Evolutionary conservation across 2,113 vertebrate species (phyloP), one percentile per base, ranked within the genome.

Genomic region (Oncorhynchus clarkii): DNA sequence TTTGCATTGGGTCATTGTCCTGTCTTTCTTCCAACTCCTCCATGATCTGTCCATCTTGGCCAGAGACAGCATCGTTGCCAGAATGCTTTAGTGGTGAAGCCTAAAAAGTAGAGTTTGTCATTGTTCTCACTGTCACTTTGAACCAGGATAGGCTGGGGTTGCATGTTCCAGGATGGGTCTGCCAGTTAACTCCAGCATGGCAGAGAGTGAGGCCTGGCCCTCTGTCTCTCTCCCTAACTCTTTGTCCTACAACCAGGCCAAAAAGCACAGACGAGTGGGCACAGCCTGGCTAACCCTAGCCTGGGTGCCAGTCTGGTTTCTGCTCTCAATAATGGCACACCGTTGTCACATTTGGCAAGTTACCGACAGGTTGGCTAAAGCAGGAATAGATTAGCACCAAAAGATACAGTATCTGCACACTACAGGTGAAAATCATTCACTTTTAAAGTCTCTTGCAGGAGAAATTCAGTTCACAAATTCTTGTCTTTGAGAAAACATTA

Each of bases 261-360:
- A 82, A 89, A 89, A 88, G 87, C 86, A 85, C 80, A 77, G 64
- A 88, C 84, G 86, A 86, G 26, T 86, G 88, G 89, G 89, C 88
- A 88, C 82, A 87, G 83, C 75, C 82, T 85, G 59, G 84, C 85
- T 82, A 74, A 89, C 85, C 86, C 83, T 85, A 16, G 75, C 39
- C 12, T 80, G 77, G 73, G 82, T 89, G 91, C 91, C 89, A 90
- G 85, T 81, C 84, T 77, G 85, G 51, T 86, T 78, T 84, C 82
- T 73, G 49, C 68, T 72, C 78, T 86, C 82, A 68, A 70, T 85
- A 77, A 75, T 77, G 76, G 73, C 70, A 74, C 71, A 14, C 76
- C 80, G 71, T 7, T 62, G 59, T 79, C 51, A 83, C 78, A 82
- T 81, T 78, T 69, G 85, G 87, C 65, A 82, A 80, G 26, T 80